Conservation (phyloP, 2,888 invertebrate species). For the Phlogophora meticulosa region DNA sequence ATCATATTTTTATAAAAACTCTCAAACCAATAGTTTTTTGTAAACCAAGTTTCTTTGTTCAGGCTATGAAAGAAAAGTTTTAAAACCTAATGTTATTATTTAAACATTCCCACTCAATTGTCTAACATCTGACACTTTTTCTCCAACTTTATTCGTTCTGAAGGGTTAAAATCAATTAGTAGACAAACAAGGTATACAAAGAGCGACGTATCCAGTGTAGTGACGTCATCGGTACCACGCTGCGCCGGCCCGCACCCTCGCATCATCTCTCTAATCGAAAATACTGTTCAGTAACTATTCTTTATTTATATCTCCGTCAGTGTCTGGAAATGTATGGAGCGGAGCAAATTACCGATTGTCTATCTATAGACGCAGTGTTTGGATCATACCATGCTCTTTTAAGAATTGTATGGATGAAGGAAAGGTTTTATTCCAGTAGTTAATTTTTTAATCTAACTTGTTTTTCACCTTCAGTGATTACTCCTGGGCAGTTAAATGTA, state of each 20-base stretch:
- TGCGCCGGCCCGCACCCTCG: constrained; percentile 69
- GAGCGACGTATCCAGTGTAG: constrained; percentile 66
- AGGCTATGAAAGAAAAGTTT: background rate
- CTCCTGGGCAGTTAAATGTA: constrained; percentile 10
- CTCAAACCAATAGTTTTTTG: background rate
- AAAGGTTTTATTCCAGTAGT: background rate
- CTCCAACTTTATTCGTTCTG: constrained; percentile 15
- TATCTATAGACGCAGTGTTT: constrained; percentile 67
- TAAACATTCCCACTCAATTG: constrained; percentile 2
- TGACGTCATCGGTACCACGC: constrained; percentile 71
- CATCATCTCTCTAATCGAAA: constrained; percentile 76
- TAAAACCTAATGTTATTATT: background rate
- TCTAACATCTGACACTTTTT: constrained; percentile 15
- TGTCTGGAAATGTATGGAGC: constrained; percentile 72
- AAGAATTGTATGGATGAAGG: constrained; percentile 17
- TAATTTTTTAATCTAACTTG: constrained; percentile 2
- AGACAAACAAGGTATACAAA: constrained; percentile 53
- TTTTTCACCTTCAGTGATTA: background rate
- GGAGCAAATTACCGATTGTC: constrained; percentile 67
- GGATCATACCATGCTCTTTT: constrained; percentile 48
- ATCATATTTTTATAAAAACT: background rate
- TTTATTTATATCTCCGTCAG: constrained; percentile 74
- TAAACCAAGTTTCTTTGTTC: constrained; percentile 1
- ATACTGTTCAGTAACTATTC: constrained; percentile 74
- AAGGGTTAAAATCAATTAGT: constrained; percentile 63